Evolutionary conservation across 2,113 vertebrate species (phyloP).

Genomic region (Empidonax alnorum): DNA sequence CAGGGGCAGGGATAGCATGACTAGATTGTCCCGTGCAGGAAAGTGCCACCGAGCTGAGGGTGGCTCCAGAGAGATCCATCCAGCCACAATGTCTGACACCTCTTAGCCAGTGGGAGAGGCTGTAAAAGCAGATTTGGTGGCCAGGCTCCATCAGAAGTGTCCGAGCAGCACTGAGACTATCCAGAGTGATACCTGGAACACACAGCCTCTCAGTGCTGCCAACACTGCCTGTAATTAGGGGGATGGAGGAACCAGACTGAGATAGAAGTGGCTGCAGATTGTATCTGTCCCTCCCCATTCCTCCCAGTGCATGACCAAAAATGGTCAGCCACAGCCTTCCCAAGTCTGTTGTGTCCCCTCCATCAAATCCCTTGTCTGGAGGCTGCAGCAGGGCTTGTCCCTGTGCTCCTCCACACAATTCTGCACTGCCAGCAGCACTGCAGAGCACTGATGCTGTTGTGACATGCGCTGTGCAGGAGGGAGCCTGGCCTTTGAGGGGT

Average conservation of each 20-base stretch:
- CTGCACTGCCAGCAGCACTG: fast-evolving
- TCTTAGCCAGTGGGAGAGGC: neutral
- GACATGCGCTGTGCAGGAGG: fast-evolving
- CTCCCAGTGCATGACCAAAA: neutral
- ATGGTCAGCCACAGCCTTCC: neutral
- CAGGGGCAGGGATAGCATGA: neutral
- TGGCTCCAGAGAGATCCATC: neutral
- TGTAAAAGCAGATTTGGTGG: neutral
- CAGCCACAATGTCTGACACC: fast-evolving
- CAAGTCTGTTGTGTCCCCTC: fast-evolving
- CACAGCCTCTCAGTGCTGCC: fast-evolving
- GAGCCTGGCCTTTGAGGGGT: neutral
- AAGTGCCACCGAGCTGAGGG: neutral
- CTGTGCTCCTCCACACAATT: fast-evolving
- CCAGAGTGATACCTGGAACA: neutral
- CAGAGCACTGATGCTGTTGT: neutral
- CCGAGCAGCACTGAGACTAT: fast-evolving
- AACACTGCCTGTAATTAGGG: neutral
- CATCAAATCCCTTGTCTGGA: neutral
- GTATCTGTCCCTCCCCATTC: neutral
- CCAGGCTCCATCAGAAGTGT: fast-evolving
- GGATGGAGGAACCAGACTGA: neutral
- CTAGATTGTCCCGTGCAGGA: neutral
- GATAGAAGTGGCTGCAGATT: neutral
- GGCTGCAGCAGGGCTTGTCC: neutral